phyloP scores from a whole-genome alignment of 1,140 invertebrate genomes.

The Telenomus remus region DNA sequence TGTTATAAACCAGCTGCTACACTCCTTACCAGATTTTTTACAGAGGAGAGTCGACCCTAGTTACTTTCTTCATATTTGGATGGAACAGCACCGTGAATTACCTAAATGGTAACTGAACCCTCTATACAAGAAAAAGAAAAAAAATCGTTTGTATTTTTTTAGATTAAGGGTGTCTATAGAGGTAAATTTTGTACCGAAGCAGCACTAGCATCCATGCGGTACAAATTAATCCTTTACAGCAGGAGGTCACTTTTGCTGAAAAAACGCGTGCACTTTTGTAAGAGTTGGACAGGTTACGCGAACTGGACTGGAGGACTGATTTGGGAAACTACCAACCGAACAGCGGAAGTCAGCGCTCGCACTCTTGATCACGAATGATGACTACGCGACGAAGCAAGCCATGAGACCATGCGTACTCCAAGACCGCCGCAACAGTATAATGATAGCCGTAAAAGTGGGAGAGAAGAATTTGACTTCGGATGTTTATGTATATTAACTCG shows the following conservation, averaged over 20 bases:
- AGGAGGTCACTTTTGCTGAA: conserved; percentile 6
- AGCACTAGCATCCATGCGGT: no score
- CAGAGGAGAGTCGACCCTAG: no score
- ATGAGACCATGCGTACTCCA: conserved; percentile 55
- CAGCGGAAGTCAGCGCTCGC: conserved; percentile 53
- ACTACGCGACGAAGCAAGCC: conserved; percentile 48
- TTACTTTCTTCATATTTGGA: no score
- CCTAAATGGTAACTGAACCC: no score
- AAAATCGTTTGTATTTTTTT: no score
- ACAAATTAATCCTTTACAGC: background rate
- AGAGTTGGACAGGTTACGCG: conserved; percentile 36
- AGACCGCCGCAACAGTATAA: conserved; percentile 58
- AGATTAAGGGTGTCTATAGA: no score
- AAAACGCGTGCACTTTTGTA: conserved; percentile 46
- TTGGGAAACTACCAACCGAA: conserved; percentile 22
- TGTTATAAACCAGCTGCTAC: no score
- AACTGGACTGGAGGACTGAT: conserved; percentile 5
- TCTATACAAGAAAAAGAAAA: no score
- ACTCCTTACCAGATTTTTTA: no score
- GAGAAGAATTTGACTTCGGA: conserved; percentile 46
- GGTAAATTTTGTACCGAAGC: no score
- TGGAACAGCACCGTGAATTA: no score
- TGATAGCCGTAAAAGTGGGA: conserved; percentile 59
- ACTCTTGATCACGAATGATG: conserved; percentile 56
- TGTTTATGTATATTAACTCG: conserved; percentile 23